Evolutionary conservation across 1,140 invertebrate species (phyloP).

Genomic region (Pygmarrhopalites habei): DNA sequence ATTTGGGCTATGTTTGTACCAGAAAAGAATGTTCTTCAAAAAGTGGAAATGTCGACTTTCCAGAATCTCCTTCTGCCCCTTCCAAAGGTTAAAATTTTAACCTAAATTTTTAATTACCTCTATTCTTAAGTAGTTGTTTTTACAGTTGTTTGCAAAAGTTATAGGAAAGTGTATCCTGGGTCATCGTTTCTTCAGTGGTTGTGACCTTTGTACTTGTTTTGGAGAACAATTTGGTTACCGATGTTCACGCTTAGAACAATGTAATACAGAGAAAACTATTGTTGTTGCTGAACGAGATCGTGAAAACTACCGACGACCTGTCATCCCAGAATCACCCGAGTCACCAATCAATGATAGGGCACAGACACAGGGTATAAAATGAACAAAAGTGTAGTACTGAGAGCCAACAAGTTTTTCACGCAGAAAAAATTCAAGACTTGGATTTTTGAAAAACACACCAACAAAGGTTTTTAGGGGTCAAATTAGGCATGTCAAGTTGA

Average conservation of each 20-base stretch:
- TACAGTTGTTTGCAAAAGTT: neutral
- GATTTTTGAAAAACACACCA: no score
- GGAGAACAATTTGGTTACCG: conserved; percentile 6
- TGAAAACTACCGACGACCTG: no score
- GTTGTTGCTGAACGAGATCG: no score
- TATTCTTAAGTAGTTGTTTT: neutral
- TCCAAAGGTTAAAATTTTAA: neutral
- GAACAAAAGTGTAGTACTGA: no score
- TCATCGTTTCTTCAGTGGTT: neutral
- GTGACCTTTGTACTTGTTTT: conserved; percentile 7
- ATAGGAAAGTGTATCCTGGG: conserved; percentile 5
- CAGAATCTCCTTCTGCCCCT: neutral
- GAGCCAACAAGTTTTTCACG: no score
- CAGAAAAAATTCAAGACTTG: neutral
- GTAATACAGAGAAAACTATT: neutral
- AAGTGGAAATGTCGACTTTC: neutral
- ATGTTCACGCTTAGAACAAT: neutral
- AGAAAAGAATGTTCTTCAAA: conserved; percentile 6
- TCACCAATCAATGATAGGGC: no score
- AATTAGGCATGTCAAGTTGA: no score
- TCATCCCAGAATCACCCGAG: no score
- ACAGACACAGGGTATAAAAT: no score
- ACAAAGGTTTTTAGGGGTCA: no score
- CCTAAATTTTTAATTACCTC: neutral
- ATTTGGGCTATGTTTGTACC: conserved; percentile 3